Percentiles rank a stretch among this genome's conserved stretches.
Evolutionary conservation across 2,797 vertebrate genomes (phyloP).

Genomic region (Phalanger gymnotis): DNA sequence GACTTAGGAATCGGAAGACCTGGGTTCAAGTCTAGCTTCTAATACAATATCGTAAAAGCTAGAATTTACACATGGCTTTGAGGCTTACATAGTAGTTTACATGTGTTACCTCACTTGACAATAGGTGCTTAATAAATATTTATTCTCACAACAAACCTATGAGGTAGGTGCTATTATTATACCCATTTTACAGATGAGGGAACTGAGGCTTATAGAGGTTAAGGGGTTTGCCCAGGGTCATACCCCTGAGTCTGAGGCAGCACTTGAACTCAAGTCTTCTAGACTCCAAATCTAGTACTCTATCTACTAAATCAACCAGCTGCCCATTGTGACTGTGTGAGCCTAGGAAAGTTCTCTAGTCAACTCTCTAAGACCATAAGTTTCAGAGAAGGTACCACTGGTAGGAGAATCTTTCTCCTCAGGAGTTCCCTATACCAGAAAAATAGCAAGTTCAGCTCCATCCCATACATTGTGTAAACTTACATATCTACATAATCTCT

Average conservation of each 20-base stretch:
- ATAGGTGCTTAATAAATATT: background rate
- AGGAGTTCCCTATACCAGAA: background rate
- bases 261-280: background rate
- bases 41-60: background rate
- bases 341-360: background rate
- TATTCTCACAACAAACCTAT: background rate
- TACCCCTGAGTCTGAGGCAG: accelerated
- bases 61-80: background rate
- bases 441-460: background rate
- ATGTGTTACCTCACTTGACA: background rate
- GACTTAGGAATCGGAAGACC: background rate
- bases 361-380: background rate
- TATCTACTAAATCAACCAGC: background rate
- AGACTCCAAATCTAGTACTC: background rate
- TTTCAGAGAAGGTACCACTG: background rate
- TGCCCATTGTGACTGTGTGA: background rate
- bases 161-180: background rate
- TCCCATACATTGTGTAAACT: background rate
- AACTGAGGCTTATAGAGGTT: background rate
- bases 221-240: background rate
- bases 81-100: background rate
- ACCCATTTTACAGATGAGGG: background rate
- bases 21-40: background rate
- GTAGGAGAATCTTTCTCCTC: background rate
- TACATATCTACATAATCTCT: background rate